These are phyloP conservation scores for Criorhina ranunculi DNA, from an alignment of 2,888 invertebrate genomes.

Conservation along the genomic window DNA sequence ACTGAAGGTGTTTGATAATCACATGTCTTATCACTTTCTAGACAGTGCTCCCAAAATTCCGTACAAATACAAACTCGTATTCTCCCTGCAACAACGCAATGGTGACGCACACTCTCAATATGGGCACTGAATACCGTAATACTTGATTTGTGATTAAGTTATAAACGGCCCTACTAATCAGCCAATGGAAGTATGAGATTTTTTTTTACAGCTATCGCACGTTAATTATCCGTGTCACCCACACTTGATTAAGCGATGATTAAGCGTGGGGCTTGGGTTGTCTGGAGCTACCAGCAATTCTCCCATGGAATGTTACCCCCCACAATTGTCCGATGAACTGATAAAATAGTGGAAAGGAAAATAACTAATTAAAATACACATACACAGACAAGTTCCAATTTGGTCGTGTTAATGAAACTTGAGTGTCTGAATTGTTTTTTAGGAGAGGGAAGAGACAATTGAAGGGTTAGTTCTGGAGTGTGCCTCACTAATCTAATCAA, in stretches of 20 bases:
- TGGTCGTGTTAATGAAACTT: conserved; percentile 35
- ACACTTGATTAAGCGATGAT: conserved; percentile 44
- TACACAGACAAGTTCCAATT: conserved; percentile 47
- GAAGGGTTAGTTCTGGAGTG: background rate
- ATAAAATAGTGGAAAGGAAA: conserved; percentile 17
- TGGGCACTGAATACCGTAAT: background rate
- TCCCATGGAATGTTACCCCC: background rate
- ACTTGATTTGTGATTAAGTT: conserved; percentile 2
- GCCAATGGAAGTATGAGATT: conserved; percentile 17
- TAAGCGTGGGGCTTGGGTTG: conserved; percentile 1
- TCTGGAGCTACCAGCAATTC: background rate
- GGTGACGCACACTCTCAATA: background rate
- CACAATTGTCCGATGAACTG: background rate
- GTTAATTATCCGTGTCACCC: conserved; percentile 38
- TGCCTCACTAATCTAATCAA: background rate
- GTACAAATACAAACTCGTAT: background rate
- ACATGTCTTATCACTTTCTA: too few relatives aligned
- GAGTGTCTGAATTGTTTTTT: background rate
- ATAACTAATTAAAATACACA: conserved; percentile 48
- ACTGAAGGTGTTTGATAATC: too few relatives aligned
- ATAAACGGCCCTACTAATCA: conserved; percentile 14
- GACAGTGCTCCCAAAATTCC: too few relatives aligned
- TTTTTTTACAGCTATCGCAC: conserved; percentile 30
- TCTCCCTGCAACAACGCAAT: background rate
- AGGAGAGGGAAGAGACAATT: background rate